Evolutionary conservation across 2,113 vertebrate genomes (phyloP).

Genomic region (Gymnorhina tibicen): DNA sequence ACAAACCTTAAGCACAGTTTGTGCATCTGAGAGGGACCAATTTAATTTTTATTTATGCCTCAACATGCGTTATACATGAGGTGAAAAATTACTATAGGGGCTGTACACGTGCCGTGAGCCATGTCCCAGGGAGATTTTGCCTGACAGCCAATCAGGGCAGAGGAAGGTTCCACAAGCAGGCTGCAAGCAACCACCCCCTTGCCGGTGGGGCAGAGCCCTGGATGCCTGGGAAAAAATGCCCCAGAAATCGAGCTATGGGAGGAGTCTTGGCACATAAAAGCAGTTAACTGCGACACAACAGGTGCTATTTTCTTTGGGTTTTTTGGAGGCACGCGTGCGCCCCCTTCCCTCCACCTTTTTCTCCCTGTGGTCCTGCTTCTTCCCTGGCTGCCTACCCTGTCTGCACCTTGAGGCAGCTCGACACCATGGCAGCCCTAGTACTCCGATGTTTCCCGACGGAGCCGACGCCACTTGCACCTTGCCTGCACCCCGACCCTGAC

Average conservation of each 20-base stretch:
- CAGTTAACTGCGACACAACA: not conserved
- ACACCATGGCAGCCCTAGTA: not conserved
- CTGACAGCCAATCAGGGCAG: not conserved
- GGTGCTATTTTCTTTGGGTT: not conserved
- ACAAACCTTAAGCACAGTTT: not conserved
- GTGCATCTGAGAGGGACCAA: not conserved
- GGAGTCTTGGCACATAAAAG: not conserved
- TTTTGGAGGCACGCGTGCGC: too few species aligned
- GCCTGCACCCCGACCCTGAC: too few species aligned
- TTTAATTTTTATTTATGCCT: not conserved
- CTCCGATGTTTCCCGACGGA: not conserved
- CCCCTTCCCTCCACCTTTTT: accelerated
- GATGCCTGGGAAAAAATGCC: not conserved
- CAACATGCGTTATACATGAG: not conserved
- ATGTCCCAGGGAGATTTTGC: accelerated
- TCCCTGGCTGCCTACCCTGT: not conserved
- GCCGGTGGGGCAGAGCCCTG: not conserved
- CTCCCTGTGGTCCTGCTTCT: not conserved
- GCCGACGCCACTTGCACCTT: not conserved
- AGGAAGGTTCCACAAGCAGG: not conserved
- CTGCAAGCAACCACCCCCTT: not conserved
- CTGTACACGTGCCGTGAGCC: not conserved
- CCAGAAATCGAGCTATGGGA: not conserved
- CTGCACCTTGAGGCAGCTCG: not conserved
- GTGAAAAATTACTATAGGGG: not conserved